These are phyloP conservation scores for Saccopteryx leptura DNA, from an alignment of 2,113 vertebrate genomes.

Conservation along the genomic window DNA sequence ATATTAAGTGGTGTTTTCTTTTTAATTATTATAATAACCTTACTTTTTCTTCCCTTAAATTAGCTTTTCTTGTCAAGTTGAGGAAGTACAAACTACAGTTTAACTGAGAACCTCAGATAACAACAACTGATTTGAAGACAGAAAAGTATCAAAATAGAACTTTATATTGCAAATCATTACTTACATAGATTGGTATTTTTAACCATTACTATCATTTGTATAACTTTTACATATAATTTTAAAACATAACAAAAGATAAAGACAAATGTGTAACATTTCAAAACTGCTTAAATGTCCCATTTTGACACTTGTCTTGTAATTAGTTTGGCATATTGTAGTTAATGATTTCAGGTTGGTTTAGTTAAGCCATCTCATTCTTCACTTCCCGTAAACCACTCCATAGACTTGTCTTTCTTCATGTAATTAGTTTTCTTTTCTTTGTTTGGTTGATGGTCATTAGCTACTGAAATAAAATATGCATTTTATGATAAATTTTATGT, in stretches of 20 bases:
- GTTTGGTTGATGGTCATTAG: constrained; percentile 82
- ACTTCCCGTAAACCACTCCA: constrained; percentile 93
- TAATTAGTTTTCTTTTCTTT: constrained; percentile 80
- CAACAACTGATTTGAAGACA: constrained; percentile 71
- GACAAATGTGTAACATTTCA: constrained; percentile 35
- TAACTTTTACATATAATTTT: constrained; percentile 63
- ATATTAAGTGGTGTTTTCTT: constrained; percentile 54
- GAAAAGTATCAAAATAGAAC: constrained; percentile 76
- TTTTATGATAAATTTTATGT: constrained; percentile 76
- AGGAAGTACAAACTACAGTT: constrained; percentile 88
- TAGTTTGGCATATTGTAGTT: constrained; percentile 52
- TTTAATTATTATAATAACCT: constrained; percentile 75
- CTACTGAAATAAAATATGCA: constrained; percentile 83
- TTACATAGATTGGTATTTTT: constrained; percentile 80
- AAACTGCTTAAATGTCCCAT: constrained; percentile 53
- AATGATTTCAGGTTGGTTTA: constrained; percentile 63
- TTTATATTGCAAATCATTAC: constrained; percentile 68
- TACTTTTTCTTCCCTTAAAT: constrained; percentile 79
- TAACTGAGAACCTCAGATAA: constrained; percentile 69
- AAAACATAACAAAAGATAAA: constrained; percentile 63
- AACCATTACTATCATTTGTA: constrained; percentile 72
- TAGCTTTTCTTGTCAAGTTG: constrained; percentile 96
- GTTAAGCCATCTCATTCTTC: constrained; percentile 86
- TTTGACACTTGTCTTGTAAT: constrained; percentile 62
- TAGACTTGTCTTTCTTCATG: constrained; percentile 88